These are phyloP conservation scores for Crotalus horridus DNA, from an alignment of 2,113 vertebrate genomes.

Conservation along the genomic window DNA sequence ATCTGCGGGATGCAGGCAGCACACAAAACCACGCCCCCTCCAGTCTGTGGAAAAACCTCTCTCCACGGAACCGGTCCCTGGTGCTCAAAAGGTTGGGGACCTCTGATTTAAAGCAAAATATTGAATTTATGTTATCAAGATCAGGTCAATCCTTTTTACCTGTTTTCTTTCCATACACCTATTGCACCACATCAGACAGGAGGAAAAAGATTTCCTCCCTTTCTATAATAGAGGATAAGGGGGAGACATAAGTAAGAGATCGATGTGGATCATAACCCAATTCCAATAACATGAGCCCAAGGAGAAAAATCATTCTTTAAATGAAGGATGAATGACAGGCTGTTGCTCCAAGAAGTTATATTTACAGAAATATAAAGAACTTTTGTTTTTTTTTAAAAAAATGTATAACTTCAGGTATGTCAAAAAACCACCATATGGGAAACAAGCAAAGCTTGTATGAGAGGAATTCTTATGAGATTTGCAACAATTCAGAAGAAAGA, in stretches of 20 bases:
- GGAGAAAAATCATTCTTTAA: background rate
- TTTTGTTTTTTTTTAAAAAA: background rate
- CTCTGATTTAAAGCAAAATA: background rate
- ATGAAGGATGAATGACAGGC: background rate
- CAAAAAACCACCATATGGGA: background rate
- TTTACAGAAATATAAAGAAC: background rate
- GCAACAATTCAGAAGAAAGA: background rate
- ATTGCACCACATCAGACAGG: background rate
- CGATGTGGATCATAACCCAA: background rate
- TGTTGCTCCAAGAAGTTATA: background rate
- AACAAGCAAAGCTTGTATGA: background rate
- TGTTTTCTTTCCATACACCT: background rate
- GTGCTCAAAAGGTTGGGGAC: no score
- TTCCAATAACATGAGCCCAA: background rate
- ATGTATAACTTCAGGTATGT: background rate
- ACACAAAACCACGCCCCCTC: no score
- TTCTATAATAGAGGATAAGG: background rate
- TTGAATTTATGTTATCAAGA: background rate
- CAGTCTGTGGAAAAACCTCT: no score
- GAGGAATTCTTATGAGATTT: background rate
- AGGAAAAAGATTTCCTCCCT: background rate
- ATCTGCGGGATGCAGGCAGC: no score
- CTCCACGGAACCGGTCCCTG: no score
- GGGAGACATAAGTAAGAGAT: background rate
- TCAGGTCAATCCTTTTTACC: background rate